Evolutionary conservation across 2,888 invertebrate genomes (phyloP).

Genomic region (Choreutis nemorana): DNA sequence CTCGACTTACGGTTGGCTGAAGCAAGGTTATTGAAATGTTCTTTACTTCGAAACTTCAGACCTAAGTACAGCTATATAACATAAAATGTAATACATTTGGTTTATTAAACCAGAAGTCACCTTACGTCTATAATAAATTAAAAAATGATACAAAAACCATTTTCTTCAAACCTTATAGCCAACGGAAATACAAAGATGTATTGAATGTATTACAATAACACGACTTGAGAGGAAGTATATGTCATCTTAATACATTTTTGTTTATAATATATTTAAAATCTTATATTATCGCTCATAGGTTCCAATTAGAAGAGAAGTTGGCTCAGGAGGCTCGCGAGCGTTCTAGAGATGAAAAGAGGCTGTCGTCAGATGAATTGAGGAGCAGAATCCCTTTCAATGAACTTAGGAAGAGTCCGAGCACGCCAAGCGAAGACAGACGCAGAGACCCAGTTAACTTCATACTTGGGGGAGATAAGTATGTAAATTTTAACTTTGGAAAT

Average conservation of each 20-base stretch:
- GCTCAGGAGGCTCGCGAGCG: slow-evolving; percentile 49
- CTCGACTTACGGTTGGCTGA: slow-evolving; percentile 56
- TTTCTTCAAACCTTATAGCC: too few relatives aligned
- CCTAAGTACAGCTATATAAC: too few relatives aligned
- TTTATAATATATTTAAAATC: too few relatives aligned
- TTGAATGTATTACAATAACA: too few relatives aligned
- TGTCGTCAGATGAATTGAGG: slow-evolving; percentile 22
- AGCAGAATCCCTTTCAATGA: slow-evolving; percentile 26
- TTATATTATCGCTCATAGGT: slow-evolving; percentile 19
- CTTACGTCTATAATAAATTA: too few relatives aligned
- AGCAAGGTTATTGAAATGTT: slow-evolving; percentile 38
- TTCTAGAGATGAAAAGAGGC: slow-evolving; percentile 28
- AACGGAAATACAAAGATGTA: too few relatives aligned
- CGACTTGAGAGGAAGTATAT: too few relatives aligned
- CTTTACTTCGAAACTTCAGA: too few relatives aligned
- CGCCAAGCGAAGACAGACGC: slow-evolving; percentile 29
- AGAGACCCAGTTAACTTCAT: slow-evolving; percentile 50
- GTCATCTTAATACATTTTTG: too few relatives aligned
- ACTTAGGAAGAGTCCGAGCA: slow-evolving; percentile 38
- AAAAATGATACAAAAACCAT: too few relatives aligned
- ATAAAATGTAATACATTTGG: too few relatives aligned
- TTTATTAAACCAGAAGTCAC: too few relatives aligned
- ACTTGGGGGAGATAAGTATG: slow-evolving; percentile 57
- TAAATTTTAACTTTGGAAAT: slow-evolving; percentile 6
- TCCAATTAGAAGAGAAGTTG: slow-evolving; percentile 52